Conservation (phyloP, 2,797 vertebrate genomes). For the Acanthurus lineatus region DNA sequence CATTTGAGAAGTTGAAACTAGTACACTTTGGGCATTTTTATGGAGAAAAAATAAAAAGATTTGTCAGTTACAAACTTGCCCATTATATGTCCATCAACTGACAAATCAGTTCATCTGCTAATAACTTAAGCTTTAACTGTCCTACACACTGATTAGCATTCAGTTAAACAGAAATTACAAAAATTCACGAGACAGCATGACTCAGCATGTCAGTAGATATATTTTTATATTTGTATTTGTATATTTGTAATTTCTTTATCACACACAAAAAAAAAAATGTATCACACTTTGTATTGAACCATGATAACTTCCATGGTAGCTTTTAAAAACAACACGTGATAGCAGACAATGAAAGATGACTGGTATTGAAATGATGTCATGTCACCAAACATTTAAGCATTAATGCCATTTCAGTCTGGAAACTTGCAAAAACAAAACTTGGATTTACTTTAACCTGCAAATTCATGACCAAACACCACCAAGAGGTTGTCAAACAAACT, state of each 20-base stretch:
- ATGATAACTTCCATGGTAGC: background rate
- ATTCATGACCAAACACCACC: conserved; percentile 30
- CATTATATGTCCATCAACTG: background rate
- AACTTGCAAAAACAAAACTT: conserved; percentile 29
- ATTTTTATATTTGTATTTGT: no score
- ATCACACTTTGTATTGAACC: background rate
- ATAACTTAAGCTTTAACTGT: background rate
- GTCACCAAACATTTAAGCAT: background rate
- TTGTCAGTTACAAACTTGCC: background rate
- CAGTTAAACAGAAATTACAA: background rate
- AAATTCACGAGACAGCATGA: background rate
- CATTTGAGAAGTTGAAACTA: no score
- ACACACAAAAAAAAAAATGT: no score
- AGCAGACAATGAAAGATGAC: background rate
- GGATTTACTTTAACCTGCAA: conserved; percentile 28
- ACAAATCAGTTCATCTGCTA: background rate
- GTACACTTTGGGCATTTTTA: no score
- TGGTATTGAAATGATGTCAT: background rate
- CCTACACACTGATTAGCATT: background rate
- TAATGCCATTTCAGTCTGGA: background rate
- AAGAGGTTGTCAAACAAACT: conserved; percentile 56
- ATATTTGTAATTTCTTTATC: no score
- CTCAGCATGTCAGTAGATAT: background rate
- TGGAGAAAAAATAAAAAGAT: no score
- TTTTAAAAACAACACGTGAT: background rate